Percentiles rank a stretch among this genome's conserved stretches.
phyloP scores from a whole-genome alignment of 92 coral and sea anemone genomes.

The Phymanthus crucifer region DNA sequence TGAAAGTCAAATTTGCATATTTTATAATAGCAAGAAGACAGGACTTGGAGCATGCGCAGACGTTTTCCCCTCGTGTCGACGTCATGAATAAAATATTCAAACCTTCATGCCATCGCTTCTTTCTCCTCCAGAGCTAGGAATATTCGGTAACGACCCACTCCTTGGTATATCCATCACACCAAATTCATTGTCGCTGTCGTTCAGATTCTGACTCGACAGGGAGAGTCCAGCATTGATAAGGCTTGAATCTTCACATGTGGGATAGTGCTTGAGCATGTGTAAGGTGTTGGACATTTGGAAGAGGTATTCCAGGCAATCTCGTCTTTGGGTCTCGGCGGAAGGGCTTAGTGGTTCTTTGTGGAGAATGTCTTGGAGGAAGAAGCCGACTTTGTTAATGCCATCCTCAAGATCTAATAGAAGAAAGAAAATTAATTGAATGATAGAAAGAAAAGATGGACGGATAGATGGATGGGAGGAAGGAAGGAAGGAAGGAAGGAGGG shows the following conservation, averaged over 20 bases:
- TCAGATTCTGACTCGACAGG: slow-evolving; percentile 64
- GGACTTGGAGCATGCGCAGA: no score
- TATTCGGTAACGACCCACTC: slow-evolving; percentile 82
- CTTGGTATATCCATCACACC: slow-evolving; percentile 58
- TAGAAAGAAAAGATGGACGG: no score
- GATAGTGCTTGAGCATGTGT: slow-evolving; percentile 47
- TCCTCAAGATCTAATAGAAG: slow-evolving; percentile 54
- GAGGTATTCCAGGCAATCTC: slow-evolving; percentile 68
- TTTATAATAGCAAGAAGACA: no score
- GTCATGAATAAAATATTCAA: not conserved
- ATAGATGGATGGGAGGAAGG: no score
- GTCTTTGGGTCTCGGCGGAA: slow-evolving; percentile 71
- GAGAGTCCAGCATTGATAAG: slow-evolving; percentile 71
- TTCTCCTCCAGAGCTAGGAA: slow-evolving; percentile 37
- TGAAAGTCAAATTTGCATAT: no score
- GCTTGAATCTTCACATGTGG: slow-evolving; percentile 23
- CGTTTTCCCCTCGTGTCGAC: no score
- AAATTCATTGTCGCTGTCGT: slow-evolving; percentile 54
- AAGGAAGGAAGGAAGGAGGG: no score
- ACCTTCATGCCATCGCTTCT: not conserved
- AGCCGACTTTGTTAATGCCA: slow-evolving; percentile 58
- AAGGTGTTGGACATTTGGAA: slow-evolving; percentile 69
- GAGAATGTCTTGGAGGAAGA: slow-evolving; percentile 76
- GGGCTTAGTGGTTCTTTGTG: slow-evolving; percentile 72
- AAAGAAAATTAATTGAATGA: no score